Percentiles rank a stretch among this genome's conserved stretches.
Evolutionary conservation across 2,888 invertebrate species (phyloP).

Genomic region (Aleiodes testaceus): DNA sequence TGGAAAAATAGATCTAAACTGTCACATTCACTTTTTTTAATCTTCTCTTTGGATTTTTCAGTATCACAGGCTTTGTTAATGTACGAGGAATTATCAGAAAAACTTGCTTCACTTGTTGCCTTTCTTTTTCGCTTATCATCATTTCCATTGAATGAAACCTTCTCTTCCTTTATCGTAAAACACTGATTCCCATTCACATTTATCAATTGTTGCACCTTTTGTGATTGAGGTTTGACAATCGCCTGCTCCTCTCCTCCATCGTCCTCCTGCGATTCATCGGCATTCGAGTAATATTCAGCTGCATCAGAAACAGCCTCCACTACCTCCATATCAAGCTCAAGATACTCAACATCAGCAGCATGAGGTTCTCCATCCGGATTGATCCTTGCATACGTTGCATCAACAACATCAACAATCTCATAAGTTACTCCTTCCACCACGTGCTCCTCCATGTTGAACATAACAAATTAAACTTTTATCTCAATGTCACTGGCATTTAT

Average conservation of each 20-base stretch:
- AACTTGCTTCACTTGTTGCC: neutral
- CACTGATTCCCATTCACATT: constrained; percentile 3
- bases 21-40: constrained; percentile 33
- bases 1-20: constrained; percentile 66
- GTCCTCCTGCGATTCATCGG: constrained; percentile 19
- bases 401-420: constrained; percentile 22
- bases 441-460: constrained; percentile 2
- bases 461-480: no score
- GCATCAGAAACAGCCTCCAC: constrained; percentile 39
- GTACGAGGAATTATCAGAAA: neutral
- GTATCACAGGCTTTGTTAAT: neutral
- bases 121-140: neutral
- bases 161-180: constrained; percentile 1
- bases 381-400: neutral
- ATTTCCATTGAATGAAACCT: constrained; percentile 11
- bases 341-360: constrained; percentile 49
- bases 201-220: constrained; percentile 18
- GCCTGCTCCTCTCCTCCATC: neutral
- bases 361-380: constrained; percentile 40
- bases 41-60: constrained; percentile 4
- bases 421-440: constrained; percentile 24
- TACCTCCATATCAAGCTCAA: constrained; percentile 51
- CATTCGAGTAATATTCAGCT: constrained; percentile 39
- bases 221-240: neutral
- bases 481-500: no score